phyloP scores from a whole-genome alignment of 2,797 vertebrate species.

The Mormyrus hasselquistii region DNA sequence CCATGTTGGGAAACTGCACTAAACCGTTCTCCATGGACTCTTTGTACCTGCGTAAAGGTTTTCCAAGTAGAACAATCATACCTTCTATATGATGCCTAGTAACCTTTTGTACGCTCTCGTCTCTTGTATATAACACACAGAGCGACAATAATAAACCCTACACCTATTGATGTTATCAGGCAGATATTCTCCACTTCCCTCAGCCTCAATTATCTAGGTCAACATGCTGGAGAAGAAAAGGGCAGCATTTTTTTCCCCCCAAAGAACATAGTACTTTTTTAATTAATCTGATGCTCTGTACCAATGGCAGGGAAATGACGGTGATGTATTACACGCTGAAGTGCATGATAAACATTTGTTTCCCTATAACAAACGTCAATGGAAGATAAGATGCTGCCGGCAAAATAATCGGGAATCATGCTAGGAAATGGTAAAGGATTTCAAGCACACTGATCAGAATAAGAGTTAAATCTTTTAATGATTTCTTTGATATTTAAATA shows the following conservation, averaged over 20 bases:
- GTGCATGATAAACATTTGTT: neutral
- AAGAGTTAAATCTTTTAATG: constrained; percentile 48
- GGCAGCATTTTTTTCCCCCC: neutral
- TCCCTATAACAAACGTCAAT: neutral
- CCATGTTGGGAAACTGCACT: neutral
- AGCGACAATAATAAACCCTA: neutral
- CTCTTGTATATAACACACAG: neutral
- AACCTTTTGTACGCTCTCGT: neutral
- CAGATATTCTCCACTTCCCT: neutral
- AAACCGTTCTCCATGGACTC: neutral
- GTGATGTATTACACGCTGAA: neutral
- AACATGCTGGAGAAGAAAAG: neutral
- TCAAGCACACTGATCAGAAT: neutral
- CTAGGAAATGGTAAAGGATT: neutral
- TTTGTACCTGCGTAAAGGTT: neutral
- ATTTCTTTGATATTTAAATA: constrained; percentile 40
- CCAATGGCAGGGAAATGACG: neutral
- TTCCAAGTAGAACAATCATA: neutral
- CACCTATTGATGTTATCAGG: neutral
- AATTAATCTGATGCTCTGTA: neutral
- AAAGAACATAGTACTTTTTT: neutral
- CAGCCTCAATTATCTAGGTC: neutral
- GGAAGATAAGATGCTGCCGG: neutral
- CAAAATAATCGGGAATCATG: neutral
- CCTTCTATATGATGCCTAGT: neutral